phyloP scores from a whole-genome alignment of 1,140 invertebrate species.

The Sesamia nonagrioides region DNA sequence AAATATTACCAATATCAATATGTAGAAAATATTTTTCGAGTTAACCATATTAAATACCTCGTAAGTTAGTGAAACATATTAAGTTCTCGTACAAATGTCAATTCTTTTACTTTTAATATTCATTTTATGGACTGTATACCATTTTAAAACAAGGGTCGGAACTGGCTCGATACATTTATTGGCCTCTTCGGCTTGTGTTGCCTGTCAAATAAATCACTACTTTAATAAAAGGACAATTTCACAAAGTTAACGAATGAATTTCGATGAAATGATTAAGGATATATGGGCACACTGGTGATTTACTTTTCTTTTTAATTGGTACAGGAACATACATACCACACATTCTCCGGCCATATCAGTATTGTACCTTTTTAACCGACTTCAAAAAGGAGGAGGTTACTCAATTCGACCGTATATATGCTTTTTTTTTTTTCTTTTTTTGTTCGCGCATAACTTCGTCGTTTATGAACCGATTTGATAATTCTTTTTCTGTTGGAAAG shows the following conservation, averaged over 20 bases:
- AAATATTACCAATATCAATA: slow-evolving; percentile 25
- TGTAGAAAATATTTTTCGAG: slow-evolving; percentile 11
- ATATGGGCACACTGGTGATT: slow-evolving; percentile 41
- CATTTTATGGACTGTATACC: slow-evolving; percentile 71
- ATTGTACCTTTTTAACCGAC: too few relatives aligned
- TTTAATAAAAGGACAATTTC: slow-evolving; percentile 71
- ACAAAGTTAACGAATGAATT: slow-evolving; percentile 61
- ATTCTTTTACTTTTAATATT: slow-evolving; percentile 72
- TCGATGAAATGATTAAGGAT: slow-evolving; percentile 61
- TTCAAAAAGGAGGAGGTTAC: too few relatives aligned
- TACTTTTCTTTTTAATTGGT: slow-evolving; percentile 45
- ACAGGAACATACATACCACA: slow-evolving; percentile 8
- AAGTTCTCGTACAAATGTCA: slow-evolving; percentile 56
- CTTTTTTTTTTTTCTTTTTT: too few relatives aligned
- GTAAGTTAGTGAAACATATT: slow-evolving; percentile 43
- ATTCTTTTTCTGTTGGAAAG: too few relatives aligned
- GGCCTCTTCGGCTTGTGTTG: slow-evolving; percentile 68
- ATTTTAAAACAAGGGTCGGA: slow-evolving; percentile 78
- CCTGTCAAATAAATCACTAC: slow-evolving; percentile 80
- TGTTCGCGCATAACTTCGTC: too few relatives aligned
- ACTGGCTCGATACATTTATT: slow-evolving; percentile 76
- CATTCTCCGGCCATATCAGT: background rate
- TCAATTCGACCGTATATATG: too few relatives aligned
- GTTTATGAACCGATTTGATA: too few relatives aligned
- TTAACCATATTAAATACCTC: slow-evolving; percentile 27